Conservation (phyloP, 2,888 invertebrate genomes). For the Slavum lentiscoides region DNA sequence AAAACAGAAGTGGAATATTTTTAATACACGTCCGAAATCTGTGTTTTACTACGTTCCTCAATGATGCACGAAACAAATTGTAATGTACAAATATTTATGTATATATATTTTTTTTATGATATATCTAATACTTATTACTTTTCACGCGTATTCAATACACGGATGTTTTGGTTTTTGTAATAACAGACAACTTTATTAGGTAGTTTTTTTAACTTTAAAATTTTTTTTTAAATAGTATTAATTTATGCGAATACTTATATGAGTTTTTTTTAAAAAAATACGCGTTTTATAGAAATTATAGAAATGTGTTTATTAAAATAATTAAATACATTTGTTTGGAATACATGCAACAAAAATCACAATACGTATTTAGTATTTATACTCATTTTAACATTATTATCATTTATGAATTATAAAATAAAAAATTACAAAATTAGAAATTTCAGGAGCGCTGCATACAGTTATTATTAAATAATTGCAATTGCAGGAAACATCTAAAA, state of each 20-base stretch:
- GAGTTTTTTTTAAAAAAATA: too few relatives aligned
- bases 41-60: background rate
- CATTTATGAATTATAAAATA: background rate
- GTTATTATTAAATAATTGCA: background rate
- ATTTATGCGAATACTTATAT: too few relatives aligned
- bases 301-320: background rate
- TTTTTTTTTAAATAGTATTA: too few relatives aligned
- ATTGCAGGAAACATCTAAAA: conserved; percentile 24
- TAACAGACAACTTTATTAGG: too few relatives aligned
- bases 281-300: background rate
- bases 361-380: background rate
- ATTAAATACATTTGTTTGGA: conserved; percentile 2
- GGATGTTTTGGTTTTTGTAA: too few relatives aligned
- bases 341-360: background rate
- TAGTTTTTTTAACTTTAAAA: too few relatives aligned
- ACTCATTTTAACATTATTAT: background rate
- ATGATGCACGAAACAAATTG: background rate
- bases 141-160: too few relatives aligned
- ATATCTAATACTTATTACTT: too few relatives aligned
- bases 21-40: background rate
- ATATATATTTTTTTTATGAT: too few relatives aligned
- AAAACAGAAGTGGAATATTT: background rate
- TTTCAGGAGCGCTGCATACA: background rate
- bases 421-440: background rate
- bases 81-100: too few relatives aligned